Base-by-base conservation (phyloP, 2,888 invertebrate genomes). In the Chalcis sispes region DNA sequence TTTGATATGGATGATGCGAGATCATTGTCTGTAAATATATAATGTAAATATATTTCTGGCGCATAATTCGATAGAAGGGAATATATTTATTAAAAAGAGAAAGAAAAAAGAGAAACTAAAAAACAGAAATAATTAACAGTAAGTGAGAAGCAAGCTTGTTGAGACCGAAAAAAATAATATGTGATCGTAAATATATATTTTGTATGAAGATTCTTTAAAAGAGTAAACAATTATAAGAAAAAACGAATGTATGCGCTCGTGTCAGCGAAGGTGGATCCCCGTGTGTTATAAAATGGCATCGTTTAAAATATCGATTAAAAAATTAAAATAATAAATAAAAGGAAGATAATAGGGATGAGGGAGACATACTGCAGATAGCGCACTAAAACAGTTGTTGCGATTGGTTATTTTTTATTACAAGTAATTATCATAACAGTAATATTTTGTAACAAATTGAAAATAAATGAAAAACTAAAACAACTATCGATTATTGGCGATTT, bases 381-480 rank as follows among this genome's bases (percentile, higher is more conserved):
- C 46, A 20, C 20, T 56, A 27, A 36, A 1, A 32, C 29, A 46
- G 59, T 40, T 64, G 67, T 65, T 18, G 73, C 62, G 61, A 71
- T 77, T 75, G 74, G 75, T 79, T 79, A 76, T 78, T 76, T 71
- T 77, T 78, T 76, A 76, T 74, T 70, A 64, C 67, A 56, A 46
- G 40, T 76, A 78, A 65, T 79, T 70, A 54, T 75, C 2, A 75
- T 77, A 71, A 58, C 42, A 69, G 72, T 72, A 74, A 79, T 76
- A 77, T 79, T 77, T 77, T 79, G 75, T 79, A 79, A 77, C 52
- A 77, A 79, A 77, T 64, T 69, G 40, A 74, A 52, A 76, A 73
- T 76, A 50, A 20, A 50, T 20, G 20, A 50, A 67, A 50, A 20
- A 15, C 10, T 10, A 50, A 71, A 67, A 66, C 29, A 50, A 66